These are phyloP conservation scores for Eremophila alpestris DNA, from an alignment of 2,797 vertebrate species.

Conservation along the genomic window DNA sequence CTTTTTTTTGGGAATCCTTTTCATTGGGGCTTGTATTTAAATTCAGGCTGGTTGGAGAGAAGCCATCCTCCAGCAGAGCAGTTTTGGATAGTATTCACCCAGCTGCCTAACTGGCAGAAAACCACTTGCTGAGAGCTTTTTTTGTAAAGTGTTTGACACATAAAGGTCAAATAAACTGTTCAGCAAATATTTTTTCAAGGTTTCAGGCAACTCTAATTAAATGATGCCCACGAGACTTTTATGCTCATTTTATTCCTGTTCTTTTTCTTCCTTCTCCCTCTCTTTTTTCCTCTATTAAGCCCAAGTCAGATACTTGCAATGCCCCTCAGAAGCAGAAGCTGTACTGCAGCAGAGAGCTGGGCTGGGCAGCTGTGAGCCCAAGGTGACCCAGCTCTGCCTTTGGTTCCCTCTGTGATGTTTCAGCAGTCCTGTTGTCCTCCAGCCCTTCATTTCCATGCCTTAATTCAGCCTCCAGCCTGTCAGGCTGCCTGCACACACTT, in stretches of 20 bases:
- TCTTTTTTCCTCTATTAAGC: background rate
- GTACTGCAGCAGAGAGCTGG: background rate
- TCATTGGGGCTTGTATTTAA: conserved; percentile 27
- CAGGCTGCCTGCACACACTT: background rate
- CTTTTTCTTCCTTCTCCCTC: background rate
- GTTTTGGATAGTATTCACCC: conserved; percentile 47
- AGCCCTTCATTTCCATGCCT: background rate
- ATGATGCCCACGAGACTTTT: background rate
- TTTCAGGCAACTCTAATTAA: conserved; percentile 55
- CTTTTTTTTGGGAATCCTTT: conserved; percentile 2
- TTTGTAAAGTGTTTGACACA: conserved; percentile 25
- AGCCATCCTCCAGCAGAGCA: conserved; percentile 51
- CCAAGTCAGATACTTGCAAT: background rate
- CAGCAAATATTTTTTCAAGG: conserved; percentile 64
- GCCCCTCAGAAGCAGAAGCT: background rate
- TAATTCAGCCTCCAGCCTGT: background rate
- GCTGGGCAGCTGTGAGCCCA: background rate
- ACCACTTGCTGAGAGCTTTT: background rate
- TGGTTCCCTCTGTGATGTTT: background rate
- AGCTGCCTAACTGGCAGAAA: conserved; percentile 55
- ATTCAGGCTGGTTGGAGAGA: conserved; percentile 30
- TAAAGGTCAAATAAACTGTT: conserved; percentile 55
- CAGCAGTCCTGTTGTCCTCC: background rate
- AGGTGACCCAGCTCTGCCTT: background rate
- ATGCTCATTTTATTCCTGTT: background rate